Evolutionary conservation across 2,888 invertebrate genomes (phyloP), one percentile per base, ranked within the genome.

Genomic region (Linyphia triangularis): DNA sequence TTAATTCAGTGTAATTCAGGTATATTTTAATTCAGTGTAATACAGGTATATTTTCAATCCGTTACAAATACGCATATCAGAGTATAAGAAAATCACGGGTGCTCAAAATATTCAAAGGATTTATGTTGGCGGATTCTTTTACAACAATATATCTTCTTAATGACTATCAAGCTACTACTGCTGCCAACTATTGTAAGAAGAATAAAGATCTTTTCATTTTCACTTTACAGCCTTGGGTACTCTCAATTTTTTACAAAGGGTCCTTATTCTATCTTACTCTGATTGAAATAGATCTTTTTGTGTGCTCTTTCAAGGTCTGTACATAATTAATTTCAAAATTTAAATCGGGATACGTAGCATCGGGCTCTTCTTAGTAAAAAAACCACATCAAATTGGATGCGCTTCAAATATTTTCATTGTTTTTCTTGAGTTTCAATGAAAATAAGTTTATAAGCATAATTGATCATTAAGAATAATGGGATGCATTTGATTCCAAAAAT

Each of bases 61-160:
- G 51, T 51, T 13, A 16, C 7, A 16, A n/a, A n/a, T 51, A 51
- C 19, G 16, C 13, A n/a, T n/a, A 40, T 40, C 59, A 19, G 22
- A 22, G 22, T 63, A 24, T 24, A 63, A 26, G 10, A 24, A 24
- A 26, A 22, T 63, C 63, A 26, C 7, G 33, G 13, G 19, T 28
- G n/a, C 1, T 7, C 28, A n/a, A n/a, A n/a, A n/a, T n/a, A n/a
- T n/a, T n/a, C n/a, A n/a, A n/a, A n/a, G n/a, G n/a, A n/a, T n/a
- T n/a, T n/a, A n/a, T 51, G 30, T 19, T 30, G 33, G 33, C 30
- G 33, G 33, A 67, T 67, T 67, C 59, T 22, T 24, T 13, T 30
- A 10, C 28, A 19, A 43, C 75, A 67, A 84, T 84, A 22, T 61
- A 28, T 84, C 67, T 84, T 84, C 67, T 22, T 75, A 84, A 84